These are phyloP conservation scores for Tetranychus cinnabarinus DNA, from an alignment of 1,140 invertebrate genomes.

Conservation along the genomic window DNA sequence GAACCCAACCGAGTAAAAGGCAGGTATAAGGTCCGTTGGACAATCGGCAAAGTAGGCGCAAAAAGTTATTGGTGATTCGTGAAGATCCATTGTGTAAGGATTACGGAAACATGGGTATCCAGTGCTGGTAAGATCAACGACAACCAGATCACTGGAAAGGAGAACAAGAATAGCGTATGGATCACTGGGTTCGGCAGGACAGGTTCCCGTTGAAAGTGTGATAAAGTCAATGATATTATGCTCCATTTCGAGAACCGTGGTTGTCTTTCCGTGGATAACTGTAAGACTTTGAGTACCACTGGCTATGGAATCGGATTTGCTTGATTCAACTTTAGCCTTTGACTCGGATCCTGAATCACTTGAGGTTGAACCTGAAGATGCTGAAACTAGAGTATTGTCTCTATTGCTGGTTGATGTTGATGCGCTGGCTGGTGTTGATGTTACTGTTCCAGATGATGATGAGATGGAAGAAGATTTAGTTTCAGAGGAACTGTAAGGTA, in stretches of 20 bases:
- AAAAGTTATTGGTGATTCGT: conserved; percentile 87
- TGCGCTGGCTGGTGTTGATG: background rate
- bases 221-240: conserved; percentile 93
- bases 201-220: conserved; percentile 76
- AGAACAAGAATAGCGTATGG: conserved; percentile 92
- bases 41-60: conserved; percentile 91
- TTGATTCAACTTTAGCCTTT: background rate
- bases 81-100: conserved; percentile 90
- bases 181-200: conserved; percentile 61
- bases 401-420: background rate
- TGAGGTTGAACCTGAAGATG: background rate
- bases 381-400: background rate
- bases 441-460: background rate
- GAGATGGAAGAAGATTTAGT: conserved; percentile 27
- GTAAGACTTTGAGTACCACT: conserved; percentile 34
- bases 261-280: conserved; percentile 77
- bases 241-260: conserved; percentile 96
- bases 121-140: conserved; percentile 76
- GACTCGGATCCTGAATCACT: background rate
- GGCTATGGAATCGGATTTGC: background rate
- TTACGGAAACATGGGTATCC: conserved; percentile 98
- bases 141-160: conserved; percentile 88
- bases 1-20: conserved; percentile 67
- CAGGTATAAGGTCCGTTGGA: conserved; percentile 82
- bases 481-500: conserved; percentile 42